A percentile compares a stretch with the other conserved stretches of the same genome.
Evolutionary conservation across 2,113 vertebrate species (phyloP).

Genomic region (Chaenogobius annularis): DNA sequence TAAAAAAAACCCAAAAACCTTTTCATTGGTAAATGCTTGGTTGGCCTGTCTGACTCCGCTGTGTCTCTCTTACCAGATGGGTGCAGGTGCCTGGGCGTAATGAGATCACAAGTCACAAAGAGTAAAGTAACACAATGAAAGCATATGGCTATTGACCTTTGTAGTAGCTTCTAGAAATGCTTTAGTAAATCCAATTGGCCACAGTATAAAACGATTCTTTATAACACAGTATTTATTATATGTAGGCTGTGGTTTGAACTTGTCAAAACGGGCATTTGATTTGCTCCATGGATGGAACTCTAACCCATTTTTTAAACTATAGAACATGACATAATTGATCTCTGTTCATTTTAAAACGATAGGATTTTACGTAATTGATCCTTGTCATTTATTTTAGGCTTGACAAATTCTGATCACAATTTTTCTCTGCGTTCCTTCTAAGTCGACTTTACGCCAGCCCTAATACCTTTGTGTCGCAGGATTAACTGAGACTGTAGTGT

Average conservation of each 20-base stretch:
- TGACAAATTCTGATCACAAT: neutral
- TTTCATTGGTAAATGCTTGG: too few relatives aligned
- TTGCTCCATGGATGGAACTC: too few relatives aligned
- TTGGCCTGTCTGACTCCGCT: neutral
- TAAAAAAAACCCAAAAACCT: too few relatives aligned
- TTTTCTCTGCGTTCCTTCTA: neutral
- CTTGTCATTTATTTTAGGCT: neutral
- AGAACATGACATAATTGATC: too few relatives aligned
- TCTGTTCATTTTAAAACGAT: too few relatives aligned
- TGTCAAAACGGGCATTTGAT: too few relatives aligned
- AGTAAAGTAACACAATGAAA: too few relatives aligned
- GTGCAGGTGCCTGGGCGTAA: constrained; percentile 40
- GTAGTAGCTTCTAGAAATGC: neutral
- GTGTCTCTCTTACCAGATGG: constrained; percentile 41
- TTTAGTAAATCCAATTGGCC: constrained; percentile 1
- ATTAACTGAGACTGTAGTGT: neutral
- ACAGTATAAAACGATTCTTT: neutral
- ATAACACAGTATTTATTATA: too few relatives aligned
- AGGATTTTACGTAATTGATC: too few relatives aligned
- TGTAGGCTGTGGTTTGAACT: too few relatives aligned
- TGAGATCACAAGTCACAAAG: constrained; percentile 49
- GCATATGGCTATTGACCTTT: neutral
- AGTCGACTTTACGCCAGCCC: neutral
- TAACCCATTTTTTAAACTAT: too few relatives aligned
- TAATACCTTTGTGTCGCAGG: neutral